These are phyloP conservation scores for Oplegnathus fasciatus DNA, from an alignment of 2,113 vertebrate genomes.

Conservation along the genomic window DNA sequence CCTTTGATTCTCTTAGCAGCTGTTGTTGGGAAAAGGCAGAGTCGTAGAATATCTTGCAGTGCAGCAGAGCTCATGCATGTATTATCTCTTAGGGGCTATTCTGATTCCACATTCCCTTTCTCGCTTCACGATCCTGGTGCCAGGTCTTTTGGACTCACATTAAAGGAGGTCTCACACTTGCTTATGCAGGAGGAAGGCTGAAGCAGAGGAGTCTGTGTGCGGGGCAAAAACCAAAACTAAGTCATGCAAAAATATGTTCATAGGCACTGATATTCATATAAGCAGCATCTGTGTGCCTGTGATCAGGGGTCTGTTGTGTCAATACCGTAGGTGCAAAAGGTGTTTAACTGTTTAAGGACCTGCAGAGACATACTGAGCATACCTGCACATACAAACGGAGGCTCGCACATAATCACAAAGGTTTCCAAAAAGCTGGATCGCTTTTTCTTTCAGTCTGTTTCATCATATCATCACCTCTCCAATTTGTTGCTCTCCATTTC, in stretches of 20 bases:
- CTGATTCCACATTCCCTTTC: constrained; percentile 55
- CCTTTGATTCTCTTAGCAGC: constrained; percentile 10
- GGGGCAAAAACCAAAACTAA: constrained; percentile 13
- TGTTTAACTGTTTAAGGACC: background rate
- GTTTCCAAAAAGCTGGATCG: background rate
- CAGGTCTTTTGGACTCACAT: constrained; percentile 56
- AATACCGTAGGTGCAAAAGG: background rate
- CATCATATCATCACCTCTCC: constrained; percentile 39
- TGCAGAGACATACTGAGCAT: background rate
- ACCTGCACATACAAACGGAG: background rate
- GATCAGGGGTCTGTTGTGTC: constrained; percentile 1
- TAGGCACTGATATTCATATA: constrained; percentile 7
- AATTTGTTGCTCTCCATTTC: background rate
- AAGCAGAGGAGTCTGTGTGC: constrained; percentile 30
- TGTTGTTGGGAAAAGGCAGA: constrained; percentile 19
- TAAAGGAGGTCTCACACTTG: constrained; percentile 56
- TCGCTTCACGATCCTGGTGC: constrained; percentile 28
- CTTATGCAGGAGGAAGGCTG: constrained; percentile 39
- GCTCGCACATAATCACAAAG: background rate
- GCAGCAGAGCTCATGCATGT: constrained; percentile 45
- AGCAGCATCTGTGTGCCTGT: constrained; percentile 13
- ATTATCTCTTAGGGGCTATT: constrained; percentile 51
- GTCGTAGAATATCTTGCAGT: constrained; percentile 18
- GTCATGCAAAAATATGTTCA: constrained; percentile 4
- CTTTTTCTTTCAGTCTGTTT: constrained; percentile 39